phyloP scores from a whole-genome alignment of 1,140 invertebrate species.

The Diorhabda sublineata region DNA sequence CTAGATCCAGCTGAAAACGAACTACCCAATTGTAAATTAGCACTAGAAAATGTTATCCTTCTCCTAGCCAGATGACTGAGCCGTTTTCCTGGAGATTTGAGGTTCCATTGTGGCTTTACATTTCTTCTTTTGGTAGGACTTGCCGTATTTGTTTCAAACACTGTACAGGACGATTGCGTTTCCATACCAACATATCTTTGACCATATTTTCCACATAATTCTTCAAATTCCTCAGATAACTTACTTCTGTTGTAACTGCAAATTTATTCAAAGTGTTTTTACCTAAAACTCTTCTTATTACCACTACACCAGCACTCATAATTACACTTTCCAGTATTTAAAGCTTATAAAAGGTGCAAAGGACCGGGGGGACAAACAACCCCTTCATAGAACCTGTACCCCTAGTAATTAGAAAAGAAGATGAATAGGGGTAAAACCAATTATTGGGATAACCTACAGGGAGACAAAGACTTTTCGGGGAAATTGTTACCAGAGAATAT shows the following conservation, averaged over 20 bases:
- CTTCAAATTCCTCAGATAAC: conserved; percentile 59
- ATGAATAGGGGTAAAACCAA: no score
- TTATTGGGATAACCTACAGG: no score
- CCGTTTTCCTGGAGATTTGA: conserved; percentile 62
- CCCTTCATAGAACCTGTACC: no score
- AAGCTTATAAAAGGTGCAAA: no score
- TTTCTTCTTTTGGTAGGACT: conserved; percentile 56
- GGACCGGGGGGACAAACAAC: no score
- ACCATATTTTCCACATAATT: conserved; percentile 54
- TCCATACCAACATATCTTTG: conserved; percentile 62
- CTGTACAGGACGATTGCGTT: conserved; percentile 62
- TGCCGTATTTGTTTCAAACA: conserved; percentile 52
- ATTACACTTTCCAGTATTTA: no score
- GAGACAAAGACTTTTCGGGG: no score
- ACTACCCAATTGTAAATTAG: conserved; percentile 41
- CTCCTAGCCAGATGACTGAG: conserved; percentile 62
- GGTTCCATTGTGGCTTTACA: conserved; percentile 50
- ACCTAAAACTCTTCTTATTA: no score
- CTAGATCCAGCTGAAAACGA: conserved; percentile 29
- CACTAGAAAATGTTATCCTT: conserved; percentile 61
- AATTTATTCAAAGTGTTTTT: conserved; percentile 18
- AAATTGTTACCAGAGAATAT: no score
- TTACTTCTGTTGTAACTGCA: conserved; percentile 62
- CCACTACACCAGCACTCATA: no score
- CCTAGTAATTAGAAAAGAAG: no score